A percentile compares a stretch with the other conserved stretches of the same genome.
Evolutionary conservation across 2,888 invertebrate genomes (phyloP).

Genomic region (Syrista parreyssii): DNA sequence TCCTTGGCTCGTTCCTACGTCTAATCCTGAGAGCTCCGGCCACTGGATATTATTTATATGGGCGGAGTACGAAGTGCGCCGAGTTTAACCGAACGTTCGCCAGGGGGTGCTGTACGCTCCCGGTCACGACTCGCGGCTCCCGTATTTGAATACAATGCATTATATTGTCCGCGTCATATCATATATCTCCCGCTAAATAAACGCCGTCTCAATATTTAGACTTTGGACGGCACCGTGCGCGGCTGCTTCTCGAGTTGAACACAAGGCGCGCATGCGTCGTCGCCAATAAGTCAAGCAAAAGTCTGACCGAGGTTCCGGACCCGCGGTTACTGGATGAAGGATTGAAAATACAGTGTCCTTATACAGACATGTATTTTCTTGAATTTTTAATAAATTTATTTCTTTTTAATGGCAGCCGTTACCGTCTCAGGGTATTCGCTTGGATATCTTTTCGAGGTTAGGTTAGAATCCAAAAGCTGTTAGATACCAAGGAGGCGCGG

Average conservation of each 20-base stretch:
- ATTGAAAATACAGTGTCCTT: background rate
- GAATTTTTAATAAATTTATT: background rate
- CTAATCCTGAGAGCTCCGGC: conserved; percentile 50
- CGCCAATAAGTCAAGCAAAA: background rate
- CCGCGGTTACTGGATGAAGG: background rate
- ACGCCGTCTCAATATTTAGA: conserved; percentile 66
- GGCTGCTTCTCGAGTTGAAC: conserved; percentile 16
- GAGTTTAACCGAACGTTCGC: conserved; percentile 36
- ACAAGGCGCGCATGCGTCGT: background rate
- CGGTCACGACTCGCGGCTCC: conserved; percentile 65
- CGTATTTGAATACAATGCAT: conserved; percentile 67
- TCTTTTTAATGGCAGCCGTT: background rate
- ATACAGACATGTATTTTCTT: background rate
- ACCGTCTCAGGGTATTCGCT: background rate
- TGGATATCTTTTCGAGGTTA: background rate
- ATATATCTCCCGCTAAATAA: conserved; percentile 66
- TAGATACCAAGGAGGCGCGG: background rate
- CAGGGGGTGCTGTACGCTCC: conserved; percentile 50
- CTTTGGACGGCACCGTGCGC: conserved; percentile 42
- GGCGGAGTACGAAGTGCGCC: conserved; percentile 39
- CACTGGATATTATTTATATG: conserved; percentile 58
- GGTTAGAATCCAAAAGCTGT: background rate
- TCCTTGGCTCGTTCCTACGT: conserved; percentile 25
- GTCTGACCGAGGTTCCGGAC: background rate
- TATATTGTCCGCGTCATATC: conserved; percentile 67